These are phyloP conservation scores for Drosophila barbarae DNA, from an alignment of 2,888 invertebrate genomes.

Conservation along the genomic window DNA sequence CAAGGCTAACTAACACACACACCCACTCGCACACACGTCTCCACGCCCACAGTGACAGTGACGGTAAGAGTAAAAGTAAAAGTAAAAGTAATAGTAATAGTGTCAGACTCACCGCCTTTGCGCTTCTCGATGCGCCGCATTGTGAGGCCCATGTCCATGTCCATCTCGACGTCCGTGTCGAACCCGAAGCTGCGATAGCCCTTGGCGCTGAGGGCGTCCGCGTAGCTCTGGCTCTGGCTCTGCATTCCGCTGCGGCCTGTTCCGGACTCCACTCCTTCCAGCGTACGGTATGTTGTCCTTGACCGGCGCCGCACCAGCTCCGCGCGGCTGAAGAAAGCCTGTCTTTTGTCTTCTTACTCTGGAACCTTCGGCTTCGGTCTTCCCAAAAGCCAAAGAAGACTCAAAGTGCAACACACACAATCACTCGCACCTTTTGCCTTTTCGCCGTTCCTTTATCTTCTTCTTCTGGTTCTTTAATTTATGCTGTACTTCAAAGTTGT, in stretches of 20 bases:
- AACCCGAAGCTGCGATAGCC: conserved; percentile 79
- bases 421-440: neutral
- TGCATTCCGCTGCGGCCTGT: conserved; percentile 15
- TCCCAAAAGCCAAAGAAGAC: conserved; percentile 8
- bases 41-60: conserved; percentile 1
- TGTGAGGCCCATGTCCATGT: conserved; percentile 71
- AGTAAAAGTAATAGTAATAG: neutral
- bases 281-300: conserved; percentile 5
- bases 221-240: conserved; percentile 70
- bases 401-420: neutral
- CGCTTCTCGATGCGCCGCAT: conserved; percentile 63
- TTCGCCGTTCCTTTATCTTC: neutral
- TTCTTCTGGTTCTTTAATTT: conserved; percentile 9
- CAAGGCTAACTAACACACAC: neutral
- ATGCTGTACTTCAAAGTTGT: conserved; percentile 1
- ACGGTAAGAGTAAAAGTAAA: neutral
- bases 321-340: conserved; percentile 1
- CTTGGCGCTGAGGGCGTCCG: conserved; percentile 76
- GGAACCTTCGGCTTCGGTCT: conserved; percentile 15
- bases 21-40: neutral
- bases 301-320: conserved; percentile 2
- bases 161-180: conserved; percentile 79
- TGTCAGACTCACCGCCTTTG: conserved; percentile 66
- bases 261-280: conserved; percentile 2
- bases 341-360: neutral